Base-by-base conservation (phyloP, 2,797 vertebrate genomes). In the Gallinago nigripennis region DNA sequence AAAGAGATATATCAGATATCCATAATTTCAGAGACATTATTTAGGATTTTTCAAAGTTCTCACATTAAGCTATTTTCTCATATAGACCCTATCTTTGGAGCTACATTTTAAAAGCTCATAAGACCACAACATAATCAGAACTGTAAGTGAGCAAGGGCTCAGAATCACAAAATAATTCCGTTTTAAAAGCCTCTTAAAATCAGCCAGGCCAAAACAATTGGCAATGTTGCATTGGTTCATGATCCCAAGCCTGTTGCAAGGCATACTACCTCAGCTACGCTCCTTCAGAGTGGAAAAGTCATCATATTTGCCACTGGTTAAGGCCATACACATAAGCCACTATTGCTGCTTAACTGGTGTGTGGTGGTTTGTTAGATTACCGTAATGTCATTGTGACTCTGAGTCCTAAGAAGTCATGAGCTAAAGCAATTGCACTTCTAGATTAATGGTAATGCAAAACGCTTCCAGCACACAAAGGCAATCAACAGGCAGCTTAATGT, bases 41-140 rank as follows among this genome's bases (percentile, higher is more conserved):
- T 86, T 82, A 90, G 82, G 73, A 92, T 88, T 94, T 94, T 96
- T 87, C 72, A 64, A 92, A 79, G 82, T 79, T 91, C 80, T 66
- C 87, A 65, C 2, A 0, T 95, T 75, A 88, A 61, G 13, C 27
- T 79, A 23, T 64, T 85, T 87, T 87, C 41, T 88, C 35, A n/a
- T 28, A 31, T 9, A 65, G 33, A 87, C 5, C 20, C 25, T 65
- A 61, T 54, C 27, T 81, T 90, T 35, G 50, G 61, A 90, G 33
- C 15, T 75, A 14, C 3, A 1, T 77, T 82, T 86, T 82, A 66
- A 86, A 73, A 39, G 6, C 15, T 87, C 73, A 17, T 72, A 30
- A 82, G 39, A 82, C 51, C 65, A 51, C 48, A 25, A 33, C 0
- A 8, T 48, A 60, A 1, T 24, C 46, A 39, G 43, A 51, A 39